Evolutionary conservation across 1,140 invertebrate genomes (phyloP), one percentile per base, ranked within the genome.

Genomic region (Listronotus oregonensis): DNA sequence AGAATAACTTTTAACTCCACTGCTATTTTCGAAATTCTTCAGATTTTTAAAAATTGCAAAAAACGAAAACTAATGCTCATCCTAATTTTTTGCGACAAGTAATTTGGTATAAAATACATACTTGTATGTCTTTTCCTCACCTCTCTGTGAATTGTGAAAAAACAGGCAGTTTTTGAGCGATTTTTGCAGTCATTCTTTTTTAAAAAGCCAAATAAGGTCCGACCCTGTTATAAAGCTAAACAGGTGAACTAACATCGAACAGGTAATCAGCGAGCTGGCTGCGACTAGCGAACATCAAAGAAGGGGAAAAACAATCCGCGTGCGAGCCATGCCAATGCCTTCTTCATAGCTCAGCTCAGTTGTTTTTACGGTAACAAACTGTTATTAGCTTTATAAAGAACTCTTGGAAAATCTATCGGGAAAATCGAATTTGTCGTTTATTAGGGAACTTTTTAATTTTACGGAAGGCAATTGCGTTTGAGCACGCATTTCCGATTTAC

Each of bases 241-340:
- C 56, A 59, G 56, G 56, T 59, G 56, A 59, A 59, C 42, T 47
- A 59, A 59, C 40, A 44, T 40, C 21, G 46, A 59, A 59, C 56
- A 59, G 56, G 56, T 59, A 59, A 59, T 59, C 40, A 47, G 54
- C 54, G 32, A 57, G 39, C 17, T 43, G 11, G 39, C 54, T 32
- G 18, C 37, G 14, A 59, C 40, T n/a, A 47, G 18, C n/a, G 40
- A 47, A 17, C 14, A 37, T 18, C 44, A 47, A 47, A 47, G 44
- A 47, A 47, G 44, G 56, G 56, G 56, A 27, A 59, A 59, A 37
- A 17, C 15, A 59, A 59, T 59, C 56, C 15, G 46, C 40, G 46
- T 49, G 56, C 31, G 18, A 59, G 31, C 42, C 43, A 59, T 59
- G 56, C 56, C 56, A 49, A 47, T 59, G 56, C 56, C 56, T 59